Evolutionary conservation across 2,113 vertebrate species (phyloP).

Genomic region (Blennius ocellaris): DNA sequence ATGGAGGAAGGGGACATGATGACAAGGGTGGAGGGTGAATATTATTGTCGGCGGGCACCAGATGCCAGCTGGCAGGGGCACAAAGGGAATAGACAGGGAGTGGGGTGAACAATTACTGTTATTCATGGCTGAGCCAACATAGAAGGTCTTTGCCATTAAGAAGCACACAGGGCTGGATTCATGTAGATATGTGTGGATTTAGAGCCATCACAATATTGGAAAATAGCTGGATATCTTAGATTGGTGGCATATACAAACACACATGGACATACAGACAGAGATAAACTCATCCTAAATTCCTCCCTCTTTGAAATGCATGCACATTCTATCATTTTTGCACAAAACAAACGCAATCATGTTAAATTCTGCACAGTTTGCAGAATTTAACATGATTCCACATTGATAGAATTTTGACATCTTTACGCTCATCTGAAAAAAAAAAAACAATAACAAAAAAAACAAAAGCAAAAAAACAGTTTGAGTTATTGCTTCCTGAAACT

Average conservation of each 20-base stretch:
- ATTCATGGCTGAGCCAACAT: constrained; percentile 92
- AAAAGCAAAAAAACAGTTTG: too few species aligned
- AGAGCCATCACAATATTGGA: constrained; percentile 79
- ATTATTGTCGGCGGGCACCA: constrained; percentile 73
- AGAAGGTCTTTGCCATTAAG: constrained; percentile 81
- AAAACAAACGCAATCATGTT: too few species aligned
- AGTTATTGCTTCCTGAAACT: not conserved
- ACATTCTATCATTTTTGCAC: too few species aligned
- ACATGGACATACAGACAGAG: constrained; percentile 4
- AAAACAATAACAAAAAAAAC: too few species aligned
- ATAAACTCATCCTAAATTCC: not conserved
- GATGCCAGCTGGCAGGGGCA: constrained; percentile 92
- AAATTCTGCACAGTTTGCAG: too few species aligned
- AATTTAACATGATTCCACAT: too few species aligned
- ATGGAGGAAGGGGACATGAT: constrained; percentile 5
- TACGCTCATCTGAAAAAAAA: not conserved
- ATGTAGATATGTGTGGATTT: constrained; percentile 83
- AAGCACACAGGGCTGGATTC: constrained; percentile 86
- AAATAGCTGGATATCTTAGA: constrained; percentile 74
- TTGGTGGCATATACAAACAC: constrained; percentile 47
- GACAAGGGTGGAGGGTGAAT: constrained; percentile 51
- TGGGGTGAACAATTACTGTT: constrained; percentile 94
- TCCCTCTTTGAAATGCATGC: too few species aligned
- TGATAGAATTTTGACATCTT: not conserved
- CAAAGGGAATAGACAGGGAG: constrained; percentile 84